Evolutionary conservation across 2,797 vertebrate species (phyloP), one percentile per base, ranked within the genome.

Genomic region (Macroramphosus scolopax): DNA sequence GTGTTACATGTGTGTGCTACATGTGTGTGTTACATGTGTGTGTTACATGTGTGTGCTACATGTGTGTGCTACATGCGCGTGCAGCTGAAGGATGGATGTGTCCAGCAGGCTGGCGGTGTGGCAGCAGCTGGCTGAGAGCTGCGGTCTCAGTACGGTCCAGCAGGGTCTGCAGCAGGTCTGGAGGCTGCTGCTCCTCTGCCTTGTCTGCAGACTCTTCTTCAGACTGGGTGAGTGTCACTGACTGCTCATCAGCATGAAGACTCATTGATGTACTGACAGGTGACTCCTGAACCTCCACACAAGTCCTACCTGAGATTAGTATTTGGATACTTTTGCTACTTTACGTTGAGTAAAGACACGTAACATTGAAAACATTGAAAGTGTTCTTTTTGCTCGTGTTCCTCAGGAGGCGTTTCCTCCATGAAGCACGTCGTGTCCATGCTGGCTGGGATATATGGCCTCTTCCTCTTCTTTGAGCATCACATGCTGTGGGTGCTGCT

Each of bases 401-500:
- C 6, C 17, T 25, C 13, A 82, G 83, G 51, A 78, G 78, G 89
- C 0, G 10, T 72, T 1, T 80, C 83, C 39, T 78, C 80, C 10
- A 15, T 89, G 68, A 94, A 93, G 66, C 92, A 95, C 34, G 62
- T 84, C 1, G 80, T 86, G 51, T 93, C 92, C 0, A 78, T 85
- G 17, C 59, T 83, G 7, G 80, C 87, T 0, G 94, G 95, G 8
- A 87, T 91, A 64, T 93, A 88, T 51, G 88, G 87, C 50, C 92
- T 96, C 47, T 92, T 89, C 77, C 88, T 92, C 55, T 97, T 96
- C 84, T 95, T 97, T 62, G 87, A 92, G 80, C 65, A 88, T 14
- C 91, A 95, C 69, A 89, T 92, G 90, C 83, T 96, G 39, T 96
- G 95, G 95, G 92, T 96, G 51, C 86, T 94, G 30, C 77, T 93